Conservation (phyloP, 2,797 vertebrate species). For the Kryptopterus vitreolus region DNA sequence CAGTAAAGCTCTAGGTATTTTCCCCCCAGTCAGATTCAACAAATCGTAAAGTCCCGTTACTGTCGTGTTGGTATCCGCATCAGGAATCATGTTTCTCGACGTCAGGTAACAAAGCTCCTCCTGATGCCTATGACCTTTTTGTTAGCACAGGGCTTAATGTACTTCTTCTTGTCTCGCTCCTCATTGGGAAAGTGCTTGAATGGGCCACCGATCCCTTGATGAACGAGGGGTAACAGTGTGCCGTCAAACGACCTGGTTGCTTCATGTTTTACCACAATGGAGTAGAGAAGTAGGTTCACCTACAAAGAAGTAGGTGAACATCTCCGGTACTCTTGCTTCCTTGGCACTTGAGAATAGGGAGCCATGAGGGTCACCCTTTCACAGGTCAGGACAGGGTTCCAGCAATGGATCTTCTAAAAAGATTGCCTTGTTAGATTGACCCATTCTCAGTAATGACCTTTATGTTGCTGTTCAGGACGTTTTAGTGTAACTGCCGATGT, state of each 20-base stretch:
- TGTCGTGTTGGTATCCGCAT: background rate
- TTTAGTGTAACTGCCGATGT: too few species aligned
- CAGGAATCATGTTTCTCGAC: too few species aligned
- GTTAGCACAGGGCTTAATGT: background rate
- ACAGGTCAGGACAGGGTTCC: background rate
- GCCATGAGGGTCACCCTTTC: background rate
- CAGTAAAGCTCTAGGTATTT: background rate
- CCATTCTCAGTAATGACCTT: background rate
- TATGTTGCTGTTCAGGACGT: background rate
- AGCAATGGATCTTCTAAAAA: background rate
- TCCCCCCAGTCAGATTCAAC: background rate
- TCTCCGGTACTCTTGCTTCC: background rate
- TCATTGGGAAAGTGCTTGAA: background rate
- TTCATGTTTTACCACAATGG: background rate
- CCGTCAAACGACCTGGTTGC: slow-evolving; percentile 3
- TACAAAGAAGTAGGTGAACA: background rate
- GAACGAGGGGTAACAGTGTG: background rate
- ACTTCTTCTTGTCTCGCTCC: background rate
- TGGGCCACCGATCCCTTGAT: background rate
- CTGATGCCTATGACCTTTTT: background rate
- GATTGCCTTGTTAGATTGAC: background rate
- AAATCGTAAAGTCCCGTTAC: background rate
- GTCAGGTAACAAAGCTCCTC: too few species aligned
- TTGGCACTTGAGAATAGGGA: background rate
- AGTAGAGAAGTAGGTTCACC: background rate